Percentiles rank a stretch among this genome's conserved stretches.
Conservation (phyloP, 1,140 invertebrate species). For the Luehdorfia chinensis region DNA sequence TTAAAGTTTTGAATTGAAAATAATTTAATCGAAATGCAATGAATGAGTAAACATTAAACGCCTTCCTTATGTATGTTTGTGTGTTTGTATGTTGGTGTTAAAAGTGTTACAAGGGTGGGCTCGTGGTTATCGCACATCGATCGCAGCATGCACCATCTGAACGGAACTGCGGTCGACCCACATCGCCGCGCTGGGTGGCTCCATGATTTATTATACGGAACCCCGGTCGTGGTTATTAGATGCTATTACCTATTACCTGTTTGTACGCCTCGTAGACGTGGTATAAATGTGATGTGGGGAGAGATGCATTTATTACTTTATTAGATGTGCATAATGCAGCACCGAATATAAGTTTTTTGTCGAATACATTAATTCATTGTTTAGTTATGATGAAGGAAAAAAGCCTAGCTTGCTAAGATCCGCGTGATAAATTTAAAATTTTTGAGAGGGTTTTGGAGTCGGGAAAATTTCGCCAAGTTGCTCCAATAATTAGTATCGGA, state of each 20-base stretch:
- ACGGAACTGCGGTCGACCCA: slow-evolving; percentile 11
- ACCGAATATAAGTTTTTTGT: too few relatives aligned
- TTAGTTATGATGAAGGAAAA: too few relatives aligned
- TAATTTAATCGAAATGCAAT: too few relatives aligned
- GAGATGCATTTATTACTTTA: slow-evolving; percentile 11
- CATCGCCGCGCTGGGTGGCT: slow-evolving; percentile 21
- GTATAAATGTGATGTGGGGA: neutral
- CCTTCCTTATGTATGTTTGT: neutral
- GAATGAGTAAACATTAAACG: too few relatives aligned
- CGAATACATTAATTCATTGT: too few relatives aligned
- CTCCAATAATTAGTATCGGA: too few relatives aligned
- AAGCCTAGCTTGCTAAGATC: too few relatives aligned
- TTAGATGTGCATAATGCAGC: too few relatives aligned
- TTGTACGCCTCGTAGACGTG: neutral
- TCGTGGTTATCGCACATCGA: neutral
- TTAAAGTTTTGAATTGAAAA: too few relatives aligned
- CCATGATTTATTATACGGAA: slow-evolving; percentile 21
- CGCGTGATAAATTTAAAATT: too few relatives aligned
- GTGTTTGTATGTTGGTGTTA: slow-evolving; percentile 5
- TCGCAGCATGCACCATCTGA: neutral
- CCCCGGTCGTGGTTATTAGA: slow-evolving; percentile 11
- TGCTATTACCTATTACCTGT: slow-evolving; percentile 14
- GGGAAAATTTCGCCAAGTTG: too few relatives aligned
- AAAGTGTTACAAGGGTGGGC: neutral
- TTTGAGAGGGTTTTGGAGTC: too few relatives aligned